These are phyloP conservation scores for Diloba caeruleocephala DNA, from an alignment of 2,888 invertebrate species.

Conservation along the genomic window DNA sequence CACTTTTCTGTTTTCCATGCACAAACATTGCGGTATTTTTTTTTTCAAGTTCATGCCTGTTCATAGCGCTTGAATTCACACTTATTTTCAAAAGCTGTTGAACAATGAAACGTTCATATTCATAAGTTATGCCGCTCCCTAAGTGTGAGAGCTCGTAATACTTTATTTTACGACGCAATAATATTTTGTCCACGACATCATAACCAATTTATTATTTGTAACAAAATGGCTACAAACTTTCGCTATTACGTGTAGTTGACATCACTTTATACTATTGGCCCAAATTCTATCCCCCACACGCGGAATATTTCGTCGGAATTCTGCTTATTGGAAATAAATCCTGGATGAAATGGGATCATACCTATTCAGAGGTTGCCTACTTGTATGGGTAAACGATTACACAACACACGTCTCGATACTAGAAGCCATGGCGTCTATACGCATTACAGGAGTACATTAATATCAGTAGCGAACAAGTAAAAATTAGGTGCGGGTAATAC, in stretches of 20 bases:
- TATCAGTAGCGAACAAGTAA: constrained; percentile 28
- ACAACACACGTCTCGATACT: constrained; percentile 23
- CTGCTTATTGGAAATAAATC: constrained; percentile 82
- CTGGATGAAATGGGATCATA: constrained; percentile 79
- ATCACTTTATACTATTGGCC: constrained; percentile 61
- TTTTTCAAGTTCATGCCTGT: constrained; percentile 47
- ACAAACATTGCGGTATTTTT: constrained; percentile 31
- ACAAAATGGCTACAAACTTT: constrained; percentile 64
- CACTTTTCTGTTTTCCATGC: constrained; percentile 33
- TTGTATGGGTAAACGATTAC: constrained; percentile 36
- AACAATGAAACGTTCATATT: constrained; percentile 60
- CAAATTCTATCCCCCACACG: constrained; percentile 71
- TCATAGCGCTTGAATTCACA: constrained; percentile 30
- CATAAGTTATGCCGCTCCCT: constrained; percentile 54
- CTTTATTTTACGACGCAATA: constrained; percentile 66
- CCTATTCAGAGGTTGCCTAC: constrained; percentile 63
- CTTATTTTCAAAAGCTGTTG: constrained; percentile 54
- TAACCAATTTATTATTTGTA: constrained; percentile 66
- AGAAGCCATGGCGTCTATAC: constrained; percentile 4
- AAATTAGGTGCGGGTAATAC: constrained; percentile 10
- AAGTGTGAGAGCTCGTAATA: constrained; percentile 57
- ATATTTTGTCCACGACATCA: constrained; percentile 61
- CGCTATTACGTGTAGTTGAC: constrained; percentile 60
- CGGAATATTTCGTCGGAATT: constrained; percentile 73
- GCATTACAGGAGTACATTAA: constrained; percentile 27